phyloP scores from a whole-genome alignment of 2,888 invertebrate species.

The Cephus pygmeus region DNA sequence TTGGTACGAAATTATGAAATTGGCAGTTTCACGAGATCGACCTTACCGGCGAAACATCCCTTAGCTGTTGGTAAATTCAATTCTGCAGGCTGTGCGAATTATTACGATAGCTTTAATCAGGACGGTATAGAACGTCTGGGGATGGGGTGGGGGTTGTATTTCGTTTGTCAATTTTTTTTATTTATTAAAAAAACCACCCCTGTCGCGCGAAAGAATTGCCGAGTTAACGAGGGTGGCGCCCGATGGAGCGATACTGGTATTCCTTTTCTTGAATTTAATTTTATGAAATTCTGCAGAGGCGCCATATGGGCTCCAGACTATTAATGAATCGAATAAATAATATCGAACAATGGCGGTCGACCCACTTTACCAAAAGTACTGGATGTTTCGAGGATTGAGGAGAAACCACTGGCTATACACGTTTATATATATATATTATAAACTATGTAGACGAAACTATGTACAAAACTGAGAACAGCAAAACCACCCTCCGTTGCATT shows the following conservation, averaged over 20 bases:
- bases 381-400: neutral
- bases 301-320: slow-evolving; percentile 15
- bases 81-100: neutral
- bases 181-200: no score
- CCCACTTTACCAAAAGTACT: slow-evolving; percentile 25
- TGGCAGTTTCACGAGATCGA: neutral
- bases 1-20: neutral
- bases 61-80: neutral
- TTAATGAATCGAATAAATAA: slow-evolving; percentile 36
- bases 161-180: no score
- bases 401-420: neutral
- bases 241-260: neutral
- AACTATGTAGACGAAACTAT: neutral
- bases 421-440: neutral
- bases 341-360: slow-evolving; percentile 33
- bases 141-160: no score
- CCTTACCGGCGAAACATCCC: neutral
- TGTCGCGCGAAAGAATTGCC: neutral
- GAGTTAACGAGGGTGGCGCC: neutral
- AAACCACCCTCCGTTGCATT: neutral
- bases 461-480: neutral
- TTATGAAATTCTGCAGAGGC: slow-evolving; percentile 19
- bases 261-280: slow-evolving; percentile 19
- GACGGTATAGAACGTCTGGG: no score
- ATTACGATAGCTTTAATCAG: neutral